Evolutionary conservation across 1,140 invertebrate species (phyloP), one percentile per base, ranked within the genome.

Genomic region (Augochlora pura): DNA sequence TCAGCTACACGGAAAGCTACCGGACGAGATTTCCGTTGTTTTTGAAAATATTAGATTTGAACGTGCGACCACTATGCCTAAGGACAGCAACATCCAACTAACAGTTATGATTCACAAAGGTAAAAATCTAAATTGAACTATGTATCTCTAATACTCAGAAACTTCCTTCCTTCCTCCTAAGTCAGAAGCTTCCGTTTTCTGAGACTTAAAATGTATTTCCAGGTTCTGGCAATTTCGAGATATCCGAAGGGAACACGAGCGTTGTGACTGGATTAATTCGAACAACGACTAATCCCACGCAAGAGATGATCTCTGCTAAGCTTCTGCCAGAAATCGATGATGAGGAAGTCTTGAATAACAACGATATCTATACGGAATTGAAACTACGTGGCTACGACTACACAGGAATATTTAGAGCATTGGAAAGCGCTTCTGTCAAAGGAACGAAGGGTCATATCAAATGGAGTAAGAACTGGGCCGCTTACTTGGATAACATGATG

Each of bases 321-420:
- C 73, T 16, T 16, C 86, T 2, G n/a, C 25, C 72, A 12, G 69
- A 77, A 14, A 59, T 85, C 7, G 69, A 90, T 0, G 82, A 88
- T 14, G 87, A 90, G 38, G 90, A 92, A 77, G 63, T 79, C 9
- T 85, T 96, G 76, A 93, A 93, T 0, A 93, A 93, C 0, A 95
- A 95, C 69, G 98, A 99, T 89, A 95, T 99, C 69, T 99, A 99
- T 91, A 99, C 98, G 89, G 98, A 99, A 91, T 91, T 99, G 0
- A 94, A 96, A 86, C 94, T 99, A 0, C 94, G 98, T 86, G 98
- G 98, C 1, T 99, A 99, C 89, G 96, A 99, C 79, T 99, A 99
- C 92, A 95, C 94, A 32, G 96, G 96, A 39, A 88, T 95, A 0
- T 99, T 98, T 93, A 94, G 95, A 82, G 95, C 94, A 18, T 89